Conservation (phyloP, 2,888 invertebrate species). For the Lissonota sp. region DNA sequence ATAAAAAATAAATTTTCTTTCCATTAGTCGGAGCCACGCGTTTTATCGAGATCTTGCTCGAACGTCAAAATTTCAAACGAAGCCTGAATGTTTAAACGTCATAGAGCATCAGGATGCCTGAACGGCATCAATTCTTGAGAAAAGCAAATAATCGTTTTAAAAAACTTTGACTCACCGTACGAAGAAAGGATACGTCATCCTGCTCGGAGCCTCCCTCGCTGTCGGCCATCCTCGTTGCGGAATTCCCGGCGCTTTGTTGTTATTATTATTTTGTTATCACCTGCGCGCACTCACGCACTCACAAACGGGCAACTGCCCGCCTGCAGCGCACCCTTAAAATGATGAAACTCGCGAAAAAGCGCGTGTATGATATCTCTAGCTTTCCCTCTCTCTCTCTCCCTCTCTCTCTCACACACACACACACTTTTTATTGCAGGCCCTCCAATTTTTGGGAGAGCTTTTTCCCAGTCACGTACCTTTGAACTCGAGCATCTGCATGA, state of each 20-base stretch:
- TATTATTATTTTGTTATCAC: constrained; percentile 14
- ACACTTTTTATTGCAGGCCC: constrained; percentile 14
- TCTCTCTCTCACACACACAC: constrained; percentile 9
- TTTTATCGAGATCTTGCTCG: too few relatives aligned
- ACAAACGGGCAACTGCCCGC: constrained; percentile 6
- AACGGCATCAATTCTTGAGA: too few relatives aligned
- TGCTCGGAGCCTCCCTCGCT: constrained; percentile 98
- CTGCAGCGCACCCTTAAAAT: not conserved
- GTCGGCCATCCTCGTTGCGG: constrained; percentile 90
- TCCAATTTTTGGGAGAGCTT: constrained; percentile 51
- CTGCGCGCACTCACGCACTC: constrained; percentile 40
- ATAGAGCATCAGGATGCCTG: not conserved
- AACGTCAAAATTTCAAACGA: not conserved
- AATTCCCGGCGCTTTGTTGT: constrained; percentile 32
- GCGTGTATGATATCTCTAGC: constrained; percentile 9
- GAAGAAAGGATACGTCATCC: constrained; percentile 99
- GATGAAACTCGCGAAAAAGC: constrained; percentile 7
- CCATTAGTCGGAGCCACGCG: too few relatives aligned
- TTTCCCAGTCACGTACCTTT: constrained; percentile 59
- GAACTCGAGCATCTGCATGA: constrained; percentile 58
- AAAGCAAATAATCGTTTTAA: not conserved
- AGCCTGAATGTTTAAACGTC: not conserved
- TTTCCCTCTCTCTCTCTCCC: constrained; percentile 8
- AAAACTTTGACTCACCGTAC: constrained; percentile 92
- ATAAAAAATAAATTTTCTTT: too few relatives aligned